These are phyloP conservation scores for Hyperoplus lanceolatus DNA, from an alignment of 2,797 vertebrate species.

Conservation along the genomic window DNA sequence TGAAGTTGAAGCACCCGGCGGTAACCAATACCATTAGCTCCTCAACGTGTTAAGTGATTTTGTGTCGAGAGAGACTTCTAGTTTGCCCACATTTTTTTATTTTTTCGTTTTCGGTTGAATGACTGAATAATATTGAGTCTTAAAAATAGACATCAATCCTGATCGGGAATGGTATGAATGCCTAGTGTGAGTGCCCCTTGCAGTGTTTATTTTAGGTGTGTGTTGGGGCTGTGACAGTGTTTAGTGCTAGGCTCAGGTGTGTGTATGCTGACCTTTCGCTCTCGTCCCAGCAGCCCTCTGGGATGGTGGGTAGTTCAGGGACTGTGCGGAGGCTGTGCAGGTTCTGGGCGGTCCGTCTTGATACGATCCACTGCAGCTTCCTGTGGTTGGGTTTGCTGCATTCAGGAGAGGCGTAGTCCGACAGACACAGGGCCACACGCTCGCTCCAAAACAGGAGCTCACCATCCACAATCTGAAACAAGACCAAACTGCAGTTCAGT, in stretches of 20 bases:
- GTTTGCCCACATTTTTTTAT: no score
- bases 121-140: neutral
- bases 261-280: constrained; percentile 88
- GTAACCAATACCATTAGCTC: neutral
- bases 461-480: constrained; percentile 88
- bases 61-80: no score
- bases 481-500: constrained; percentile 11
- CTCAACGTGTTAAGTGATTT: neutral
- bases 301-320: constrained; percentile 95
- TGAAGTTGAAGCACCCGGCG: neutral
- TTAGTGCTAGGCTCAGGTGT: rapidly evolving
- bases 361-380: constrained; percentile 96
- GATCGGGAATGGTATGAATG: neutral
- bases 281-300: constrained; percentile 90
- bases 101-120: neutral
- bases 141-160: neutral
- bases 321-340: constrained; percentile 93
- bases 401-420: constrained; percentile 94
- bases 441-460: constrained; percentile 93
- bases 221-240: neutral
- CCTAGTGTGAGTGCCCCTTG: neutral
- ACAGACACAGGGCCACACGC: constrained; percentile 92
- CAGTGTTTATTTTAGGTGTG: neutral
- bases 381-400: constrained; percentile 96
- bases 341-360: constrained; percentile 94